Evolutionary conservation across 2,888 invertebrate genomes (phyloP).

Genomic region (Eucera pruinosa): DNA sequence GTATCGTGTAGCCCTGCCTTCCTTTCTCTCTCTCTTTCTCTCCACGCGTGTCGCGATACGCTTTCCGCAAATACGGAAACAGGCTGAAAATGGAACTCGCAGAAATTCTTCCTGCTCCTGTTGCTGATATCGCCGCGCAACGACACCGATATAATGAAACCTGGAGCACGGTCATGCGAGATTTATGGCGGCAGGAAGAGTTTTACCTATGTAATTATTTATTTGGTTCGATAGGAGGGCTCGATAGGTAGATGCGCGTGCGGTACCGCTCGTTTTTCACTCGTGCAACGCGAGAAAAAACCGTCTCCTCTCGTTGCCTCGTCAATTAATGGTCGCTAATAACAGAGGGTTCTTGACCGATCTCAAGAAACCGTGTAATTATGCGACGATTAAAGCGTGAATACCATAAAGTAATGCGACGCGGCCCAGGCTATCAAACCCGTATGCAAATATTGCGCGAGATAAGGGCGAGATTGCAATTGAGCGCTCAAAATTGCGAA

Average conservation of each 20-base stretch:
- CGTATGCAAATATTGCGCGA: conserved; percentile 55
- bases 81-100: conserved; percentile 2
- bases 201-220: conserved; percentile 59
- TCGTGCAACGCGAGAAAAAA: neutral
- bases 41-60: conserved; percentile 18
- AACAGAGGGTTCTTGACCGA: conserved; percentile 13
- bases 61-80: conserved; percentile 59
- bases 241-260: neutral
- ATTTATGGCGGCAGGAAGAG: conserved; percentile 58
- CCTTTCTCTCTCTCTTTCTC: too few species aligned
- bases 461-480: conserved; percentile 35
- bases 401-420: conserved; percentile 4
- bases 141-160: conserved; percentile 46
- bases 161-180: conserved; percentile 10
- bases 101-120: conserved; percentile 33
- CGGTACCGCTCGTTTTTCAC: conserved; percentile 16
- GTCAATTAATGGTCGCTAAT: conserved; percentile 54
- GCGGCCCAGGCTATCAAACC: conserved; percentile 61
- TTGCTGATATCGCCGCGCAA: conserved; percentile 27
- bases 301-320: neutral
- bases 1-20: conserved; percentile 9
- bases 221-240: conserved; percentile 37
- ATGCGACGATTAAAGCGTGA: conserved; percentile 28
- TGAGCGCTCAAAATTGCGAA: conserved; percentile 30
- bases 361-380: conserved; percentile 23